Conservation (phyloP, 2,113 vertebrate species). For the Cynocephalus volans region DNA sequence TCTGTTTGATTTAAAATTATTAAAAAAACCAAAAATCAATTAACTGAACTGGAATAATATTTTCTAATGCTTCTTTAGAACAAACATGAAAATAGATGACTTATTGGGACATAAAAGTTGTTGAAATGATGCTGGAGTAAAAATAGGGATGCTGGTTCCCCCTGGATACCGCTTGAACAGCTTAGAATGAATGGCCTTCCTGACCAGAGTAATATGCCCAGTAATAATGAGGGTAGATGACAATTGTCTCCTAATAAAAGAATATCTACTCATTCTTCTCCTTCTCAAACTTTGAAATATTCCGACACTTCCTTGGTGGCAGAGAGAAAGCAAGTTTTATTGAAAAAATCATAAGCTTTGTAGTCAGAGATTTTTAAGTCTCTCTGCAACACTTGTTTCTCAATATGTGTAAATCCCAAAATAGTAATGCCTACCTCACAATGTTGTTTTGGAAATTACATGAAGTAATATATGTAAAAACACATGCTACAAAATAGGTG, state of each 20-base stretch:
- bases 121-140: neutral
- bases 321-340: neutral
- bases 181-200: neutral
- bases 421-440: neutral
- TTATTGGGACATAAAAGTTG: neutral
- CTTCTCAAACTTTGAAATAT: neutral
- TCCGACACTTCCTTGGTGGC: neutral
- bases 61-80: neutral
- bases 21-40: neutral
- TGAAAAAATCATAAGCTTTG: neutral
- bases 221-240: neutral
- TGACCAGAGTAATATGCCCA: neutral
- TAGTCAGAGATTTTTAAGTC: neutral
- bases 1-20: constrained; percentile 8
- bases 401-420: neutral
- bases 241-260: neutral
- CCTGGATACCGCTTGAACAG: neutral
- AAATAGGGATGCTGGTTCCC: neutral
- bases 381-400: neutral
- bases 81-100: neutral
- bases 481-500: neutral
- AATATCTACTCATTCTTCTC: neutral
- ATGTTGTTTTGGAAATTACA: neutral
- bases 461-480: neutral
- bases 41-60: neutral